Evolutionary conservation across 1,140 invertebrate genomes (phyloP).

Genomic region (Apis laboriosa): DNA sequence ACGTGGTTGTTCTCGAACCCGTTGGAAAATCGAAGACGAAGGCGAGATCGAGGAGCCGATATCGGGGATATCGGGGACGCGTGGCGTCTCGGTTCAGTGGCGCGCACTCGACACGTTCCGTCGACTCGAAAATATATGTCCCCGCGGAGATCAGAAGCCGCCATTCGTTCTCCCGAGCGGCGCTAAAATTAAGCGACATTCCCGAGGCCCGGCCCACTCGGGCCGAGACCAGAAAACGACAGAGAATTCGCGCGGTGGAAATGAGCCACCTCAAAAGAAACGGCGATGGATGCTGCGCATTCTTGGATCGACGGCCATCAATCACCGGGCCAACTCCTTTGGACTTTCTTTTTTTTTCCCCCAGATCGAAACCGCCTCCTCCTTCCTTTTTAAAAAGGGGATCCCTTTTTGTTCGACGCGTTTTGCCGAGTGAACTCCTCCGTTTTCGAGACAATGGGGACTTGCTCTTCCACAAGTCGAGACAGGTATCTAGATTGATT

Average conservation of each 20-base stretch:
- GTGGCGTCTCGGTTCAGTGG: constrained; percentile 61
- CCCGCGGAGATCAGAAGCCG: constrained; percentile 64
- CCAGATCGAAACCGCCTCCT: background rate
- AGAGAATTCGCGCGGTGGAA: constrained; percentile 44
- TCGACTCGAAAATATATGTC: constrained; percentile 68
- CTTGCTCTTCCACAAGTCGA: background rate
- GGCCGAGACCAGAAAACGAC: constrained; percentile 27
- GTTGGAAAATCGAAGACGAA: background rate
- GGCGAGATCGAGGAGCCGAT: constrained; percentile 38
- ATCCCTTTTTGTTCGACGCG: background rate
- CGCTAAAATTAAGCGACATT: constrained; percentile 69
- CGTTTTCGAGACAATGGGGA: background rate
- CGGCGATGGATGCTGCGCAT: constrained; percentile 37
- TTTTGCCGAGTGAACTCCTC: background rate
- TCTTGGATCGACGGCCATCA: constrained; percentile 47
- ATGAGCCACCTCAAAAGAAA: constrained; percentile 39
- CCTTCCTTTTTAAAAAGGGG: background rate
- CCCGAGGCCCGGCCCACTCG: constrained; percentile 27
- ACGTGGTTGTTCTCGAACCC: background rate
- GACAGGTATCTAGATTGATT: background rate
- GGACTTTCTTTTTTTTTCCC: too few relatives aligned
- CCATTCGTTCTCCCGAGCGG: constrained; percentile 62
- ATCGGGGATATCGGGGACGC: constrained; percentile 41
- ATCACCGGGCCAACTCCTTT: constrained; percentile 2
- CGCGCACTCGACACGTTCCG: constrained; percentile 63